Evolutionary conservation across 2,113 vertebrate genomes (phyloP).

Genomic region (Atrichornis clamosus): DNA sequence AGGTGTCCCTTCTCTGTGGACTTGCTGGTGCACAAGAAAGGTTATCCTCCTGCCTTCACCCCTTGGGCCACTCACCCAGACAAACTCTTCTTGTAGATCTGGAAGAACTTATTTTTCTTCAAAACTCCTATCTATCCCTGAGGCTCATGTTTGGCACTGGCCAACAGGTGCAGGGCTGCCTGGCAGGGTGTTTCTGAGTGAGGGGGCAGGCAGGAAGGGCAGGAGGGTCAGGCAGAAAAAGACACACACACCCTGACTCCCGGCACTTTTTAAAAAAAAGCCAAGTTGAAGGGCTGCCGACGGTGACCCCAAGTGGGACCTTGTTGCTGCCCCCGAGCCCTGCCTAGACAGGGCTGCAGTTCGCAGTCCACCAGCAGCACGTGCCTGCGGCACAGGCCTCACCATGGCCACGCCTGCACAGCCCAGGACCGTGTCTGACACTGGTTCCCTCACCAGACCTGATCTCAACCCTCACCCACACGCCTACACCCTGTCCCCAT

Average conservation of each 20-base stretch:
- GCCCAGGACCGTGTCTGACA: not conserved
- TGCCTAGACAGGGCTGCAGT: not conserved
- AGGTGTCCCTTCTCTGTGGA: not conserved
- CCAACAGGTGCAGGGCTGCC: not conserved
- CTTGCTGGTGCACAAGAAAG: not conserved
- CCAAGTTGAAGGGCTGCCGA: rapidly evolving
- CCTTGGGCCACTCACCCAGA: not conserved
- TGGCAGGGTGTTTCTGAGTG: not conserved
- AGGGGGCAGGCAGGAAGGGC: not conserved
- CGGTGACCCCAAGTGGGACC: not conserved
- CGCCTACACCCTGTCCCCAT: rapidly evolving
- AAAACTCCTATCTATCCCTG: not conserved
- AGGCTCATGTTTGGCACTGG: not conserved
- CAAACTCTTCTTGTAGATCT: not conserved
- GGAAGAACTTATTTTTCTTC: not conserved
- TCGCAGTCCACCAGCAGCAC: not conserved
- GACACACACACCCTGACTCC: not conserved
- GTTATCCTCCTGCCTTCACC: not conserved
- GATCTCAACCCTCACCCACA: not conserved
- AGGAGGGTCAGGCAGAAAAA: not conserved
- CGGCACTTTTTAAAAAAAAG: not conserved
- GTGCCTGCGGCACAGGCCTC: rapidly evolving
- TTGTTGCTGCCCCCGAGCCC: not conserved
- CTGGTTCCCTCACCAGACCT: not conserved
- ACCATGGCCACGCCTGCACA: not conserved